Conservation (phyloP, 2,888 invertebrate genomes). For the Dilophus febrilis region DNA sequence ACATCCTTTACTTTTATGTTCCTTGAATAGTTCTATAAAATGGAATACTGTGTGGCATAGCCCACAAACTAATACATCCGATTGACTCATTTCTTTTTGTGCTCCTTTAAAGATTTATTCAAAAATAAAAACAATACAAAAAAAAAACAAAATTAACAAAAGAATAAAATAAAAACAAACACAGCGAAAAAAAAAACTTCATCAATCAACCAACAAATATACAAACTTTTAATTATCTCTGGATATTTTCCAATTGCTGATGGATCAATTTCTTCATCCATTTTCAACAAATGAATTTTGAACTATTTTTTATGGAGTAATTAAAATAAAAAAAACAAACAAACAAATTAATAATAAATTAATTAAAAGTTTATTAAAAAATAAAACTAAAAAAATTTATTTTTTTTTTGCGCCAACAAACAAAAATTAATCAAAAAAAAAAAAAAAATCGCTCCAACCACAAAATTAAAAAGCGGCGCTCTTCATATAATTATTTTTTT, state of each 20-base stretch:
- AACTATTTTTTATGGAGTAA: too few relatives aligned
- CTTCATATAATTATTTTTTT: too few relatives aligned
- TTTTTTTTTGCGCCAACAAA: too few relatives aligned
- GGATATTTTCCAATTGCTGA: slow-evolving; percentile 46
- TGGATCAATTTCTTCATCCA: slow-evolving; percentile 34
- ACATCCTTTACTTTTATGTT: slow-evolving; percentile 48
- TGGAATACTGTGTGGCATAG: slow-evolving; percentile 64
- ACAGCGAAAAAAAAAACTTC: background rate
- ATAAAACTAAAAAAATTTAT: too few relatives aligned
- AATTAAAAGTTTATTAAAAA: too few relatives aligned
- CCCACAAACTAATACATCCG: slow-evolving; percentile 72
- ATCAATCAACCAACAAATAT: background rate
- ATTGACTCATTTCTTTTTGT: slow-evolving; percentile 54
- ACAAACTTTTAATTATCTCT: slow-evolving; percentile 40
- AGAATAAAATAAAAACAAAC: background rate
- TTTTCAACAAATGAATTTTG: too few relatives aligned
- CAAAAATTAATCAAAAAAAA: too few relatives aligned
- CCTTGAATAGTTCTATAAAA: slow-evolving; percentile 60
- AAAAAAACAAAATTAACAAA: background rate
- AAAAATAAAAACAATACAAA: background rate
- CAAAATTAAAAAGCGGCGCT: too few relatives aligned
- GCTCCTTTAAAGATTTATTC: slow-evolving; percentile 40
- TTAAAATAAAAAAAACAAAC: too few relatives aligned
- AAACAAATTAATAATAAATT: too few relatives aligned
- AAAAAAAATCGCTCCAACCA: too few relatives aligned